Evolutionary conservation across 2,888 invertebrate genomes (phyloP), one percentile per base, ranked within the genome.

Genomic region (Seladonia tumulorum): DNA sequence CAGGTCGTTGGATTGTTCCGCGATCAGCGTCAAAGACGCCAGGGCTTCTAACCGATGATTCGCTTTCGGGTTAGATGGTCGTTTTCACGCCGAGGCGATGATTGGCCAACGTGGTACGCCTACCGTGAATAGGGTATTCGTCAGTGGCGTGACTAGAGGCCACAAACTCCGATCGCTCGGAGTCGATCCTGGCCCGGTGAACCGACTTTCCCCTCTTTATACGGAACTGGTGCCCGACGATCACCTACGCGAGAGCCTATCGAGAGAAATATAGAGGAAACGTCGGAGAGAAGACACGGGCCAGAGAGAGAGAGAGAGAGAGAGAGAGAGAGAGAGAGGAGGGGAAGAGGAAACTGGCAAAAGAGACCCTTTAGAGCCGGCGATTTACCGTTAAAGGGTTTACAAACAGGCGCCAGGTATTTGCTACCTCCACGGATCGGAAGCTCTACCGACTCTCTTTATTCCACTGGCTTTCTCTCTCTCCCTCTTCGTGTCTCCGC

Each of bases 351-450:
- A 74, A 76, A 75, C 77, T 76, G 66, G 84, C 78, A 79, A 90
- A 68, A 85, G 82, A 84, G 88, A 86, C 83, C 87, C 87, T 90
- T 86, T 76, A 71, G 83, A 89, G 74, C 79, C 63, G 81, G 87
- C 76, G 84, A 86, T 89, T 85, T 85, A 86, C 87, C 90, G 90
- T 90, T 90, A 89, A 90, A 89, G 90, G 90, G 86, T 90, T 90
- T 88, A 86, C 87, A 90, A 90, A 90, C 86, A 86, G 87, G 88
- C 90, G 90, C 90, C 90, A 90, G 90, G 90, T 90, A 90, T 90
- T 88, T 86, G 79, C 90, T 87, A 88, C 82, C 81, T 88, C 73
- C 86, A 81, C 82, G 63, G 79, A 90, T 88, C 89, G 90, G 88
- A 88, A 89, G 90, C 86, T 75, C 80, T 79, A 39, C 18, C n/a